Conservation (phyloP, 2,888 invertebrate genomes). For the Parnassius orleans region DNA sequence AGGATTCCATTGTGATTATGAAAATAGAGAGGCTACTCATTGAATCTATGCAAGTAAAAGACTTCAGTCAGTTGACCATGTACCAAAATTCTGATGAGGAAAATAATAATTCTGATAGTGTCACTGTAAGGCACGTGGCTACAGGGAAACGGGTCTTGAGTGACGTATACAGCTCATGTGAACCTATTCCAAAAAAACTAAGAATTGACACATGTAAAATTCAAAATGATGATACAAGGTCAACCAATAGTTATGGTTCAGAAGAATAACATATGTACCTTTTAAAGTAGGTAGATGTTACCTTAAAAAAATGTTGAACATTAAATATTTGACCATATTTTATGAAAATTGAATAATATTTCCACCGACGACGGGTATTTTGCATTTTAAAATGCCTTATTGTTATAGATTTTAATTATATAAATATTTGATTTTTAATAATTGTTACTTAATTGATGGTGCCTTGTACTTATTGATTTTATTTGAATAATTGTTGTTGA, state of each 20-base stretch:
- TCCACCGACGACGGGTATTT: slow-evolving; percentile 18
- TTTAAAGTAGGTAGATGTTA: neutral
- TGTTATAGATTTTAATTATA: slow-evolving; percentile 11
- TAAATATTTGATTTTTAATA: slow-evolving; percentile 13
- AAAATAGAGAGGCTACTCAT: slow-evolving; percentile 62
- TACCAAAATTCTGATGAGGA: slow-evolving; percentile 52
- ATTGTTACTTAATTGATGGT: neutral
- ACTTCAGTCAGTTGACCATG: slow-evolving; percentile 44
- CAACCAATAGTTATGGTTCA: slow-evolving; percentile 55
- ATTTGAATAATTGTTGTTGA: slow-evolving; percentile 24
- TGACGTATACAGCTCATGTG: slow-evolving; percentile 53
- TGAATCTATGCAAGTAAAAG: slow-evolving; percentile 39
- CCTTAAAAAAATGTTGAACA: neutral
- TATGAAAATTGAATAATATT: slow-evolving; percentile 2
- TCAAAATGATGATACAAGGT: slow-evolving; percentile 52
- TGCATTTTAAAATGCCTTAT: slow-evolving; percentile 9
- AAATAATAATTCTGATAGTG: slow-evolving; percentile 45
- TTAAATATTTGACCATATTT: slow-evolving; percentile 10
- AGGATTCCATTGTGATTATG: slow-evolving; percentile 61
- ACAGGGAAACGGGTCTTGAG: slow-evolving; percentile 57
- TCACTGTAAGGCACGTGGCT: slow-evolving; percentile 48
- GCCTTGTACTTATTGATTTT: slow-evolving; percentile 13
- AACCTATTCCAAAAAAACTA: slow-evolving; percentile 63
- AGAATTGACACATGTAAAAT: slow-evolving; percentile 37
- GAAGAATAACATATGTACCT: slow-evolving; percentile 37